Conservation (phyloP, 2,888 invertebrate species). For the Synergus gifuensis region DNA sequence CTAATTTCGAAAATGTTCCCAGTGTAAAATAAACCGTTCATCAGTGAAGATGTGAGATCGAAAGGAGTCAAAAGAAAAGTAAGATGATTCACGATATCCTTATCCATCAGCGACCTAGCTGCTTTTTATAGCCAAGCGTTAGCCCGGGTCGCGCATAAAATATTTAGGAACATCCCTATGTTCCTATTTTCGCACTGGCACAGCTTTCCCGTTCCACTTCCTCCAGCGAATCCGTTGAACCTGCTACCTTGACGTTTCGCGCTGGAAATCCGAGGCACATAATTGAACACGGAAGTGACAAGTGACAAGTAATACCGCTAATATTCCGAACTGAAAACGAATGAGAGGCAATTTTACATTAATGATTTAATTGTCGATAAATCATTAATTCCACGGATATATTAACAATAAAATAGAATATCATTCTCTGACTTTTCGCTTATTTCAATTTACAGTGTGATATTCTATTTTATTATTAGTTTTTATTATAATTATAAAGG, state of each 20-base stretch:
- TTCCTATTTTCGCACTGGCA: conserved; percentile 32
- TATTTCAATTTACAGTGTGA: too few species aligned
- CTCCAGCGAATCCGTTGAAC: conserved; percentile 38
- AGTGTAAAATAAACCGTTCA: not conserved
- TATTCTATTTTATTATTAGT: too few species aligned
- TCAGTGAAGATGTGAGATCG: not conserved
- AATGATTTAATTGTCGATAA: conserved; percentile 17
- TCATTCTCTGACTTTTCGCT: too few species aligned
- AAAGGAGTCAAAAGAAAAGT: not conserved
- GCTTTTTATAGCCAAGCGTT: conserved; percentile 37
- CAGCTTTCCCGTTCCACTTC: conserved; percentile 40
- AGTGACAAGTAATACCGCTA: conserved; percentile 3
- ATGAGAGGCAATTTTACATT: not conserved
- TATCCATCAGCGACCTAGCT: conserved; percentile 11
- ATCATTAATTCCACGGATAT: not conserved
- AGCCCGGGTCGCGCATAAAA: conserved; percentile 25
- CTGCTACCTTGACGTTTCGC: conserved; percentile 23
- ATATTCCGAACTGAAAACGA: not conserved
- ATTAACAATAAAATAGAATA: too few species aligned
- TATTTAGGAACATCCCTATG: conserved; percentile 28
- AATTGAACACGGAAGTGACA: conserved; percentile 40
- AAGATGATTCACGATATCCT: conserved; percentile 2
- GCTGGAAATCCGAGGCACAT: conserved; percentile 16
- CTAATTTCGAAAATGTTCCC: too few species aligned
- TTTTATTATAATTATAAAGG: too few species aligned